Conservation (phyloP, 2,888 invertebrate species). For the Tenodera sinensis region DNA sequence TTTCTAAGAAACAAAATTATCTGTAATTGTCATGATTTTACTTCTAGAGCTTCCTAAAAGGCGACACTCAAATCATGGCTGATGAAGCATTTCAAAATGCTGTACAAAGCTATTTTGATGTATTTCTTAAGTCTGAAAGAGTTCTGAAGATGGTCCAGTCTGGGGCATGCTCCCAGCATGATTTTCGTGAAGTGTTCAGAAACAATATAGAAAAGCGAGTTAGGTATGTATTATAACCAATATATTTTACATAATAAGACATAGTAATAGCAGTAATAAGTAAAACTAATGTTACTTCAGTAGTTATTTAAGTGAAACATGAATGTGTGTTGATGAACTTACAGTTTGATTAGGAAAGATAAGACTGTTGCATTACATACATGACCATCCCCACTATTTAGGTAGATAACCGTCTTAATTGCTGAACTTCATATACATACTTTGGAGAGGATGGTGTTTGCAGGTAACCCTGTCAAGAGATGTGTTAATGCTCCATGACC, state of each 20-base stretch:
- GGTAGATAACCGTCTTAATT: too few species aligned
- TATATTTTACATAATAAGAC: not conserved
- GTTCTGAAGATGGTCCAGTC: constrained; percentile 95
- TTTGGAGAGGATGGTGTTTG: too few species aligned
- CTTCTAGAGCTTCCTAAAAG: constrained; percentile 85
- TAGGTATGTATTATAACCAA: constrained; percentile 51
- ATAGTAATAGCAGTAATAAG: too few species aligned
- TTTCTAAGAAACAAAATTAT: not conserved
- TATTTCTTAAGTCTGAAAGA: constrained; percentile 95
- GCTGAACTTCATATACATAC: too few species aligned
- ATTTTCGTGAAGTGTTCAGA: constrained; percentile 97
- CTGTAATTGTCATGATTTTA: constrained; percentile 23
- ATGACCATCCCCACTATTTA: too few species aligned
- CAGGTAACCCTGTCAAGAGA: too few species aligned
- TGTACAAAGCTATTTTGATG: constrained; percentile 91
- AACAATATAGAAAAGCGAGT: constrained; percentile 98
- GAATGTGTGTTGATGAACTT: too few species aligned
- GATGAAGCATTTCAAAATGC: constrained; percentile 99
- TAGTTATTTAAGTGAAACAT: too few species aligned
- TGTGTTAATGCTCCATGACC: too few species aligned
- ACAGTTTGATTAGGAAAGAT: too few species aligned
- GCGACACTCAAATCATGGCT: constrained; percentile 96
- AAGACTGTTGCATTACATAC: too few species aligned
- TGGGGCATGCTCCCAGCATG: constrained; percentile 96
- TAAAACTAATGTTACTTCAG: too few species aligned